Evolutionary conservation across 2,888 invertebrate species (phyloP).

Genomic region (Phoenoteleia sp.): DNA sequence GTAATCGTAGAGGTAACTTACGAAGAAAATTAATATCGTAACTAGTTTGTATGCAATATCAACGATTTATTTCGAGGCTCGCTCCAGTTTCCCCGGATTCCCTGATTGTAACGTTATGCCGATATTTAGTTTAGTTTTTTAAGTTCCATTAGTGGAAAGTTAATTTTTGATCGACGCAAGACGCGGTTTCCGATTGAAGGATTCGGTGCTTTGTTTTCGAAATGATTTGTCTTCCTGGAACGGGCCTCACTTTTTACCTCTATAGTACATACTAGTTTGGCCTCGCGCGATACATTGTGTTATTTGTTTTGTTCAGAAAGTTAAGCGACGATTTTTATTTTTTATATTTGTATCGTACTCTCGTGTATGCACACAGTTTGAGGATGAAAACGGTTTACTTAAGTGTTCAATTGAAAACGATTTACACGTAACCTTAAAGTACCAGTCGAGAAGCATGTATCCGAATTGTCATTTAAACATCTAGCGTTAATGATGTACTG

Average conservation of each 20-base stretch:
- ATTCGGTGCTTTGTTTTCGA: slow-evolving; percentile 4
- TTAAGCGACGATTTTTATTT: slow-evolving; percentile 26
- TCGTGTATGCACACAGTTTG: slow-evolving; percentile 24
- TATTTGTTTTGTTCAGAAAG: slow-evolving; percentile 31
- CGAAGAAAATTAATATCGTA: slow-evolving; percentile 47
- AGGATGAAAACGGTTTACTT: too few species aligned
- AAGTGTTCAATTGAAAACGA: too few species aligned
- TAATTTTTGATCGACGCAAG: background rate
- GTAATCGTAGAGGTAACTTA: slow-evolving; percentile 50
- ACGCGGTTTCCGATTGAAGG: background rate
- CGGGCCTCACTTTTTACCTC: slow-evolving; percentile 33
- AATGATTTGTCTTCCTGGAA: slow-evolving; percentile 28
- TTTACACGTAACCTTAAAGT: slow-evolving; percentile 12
- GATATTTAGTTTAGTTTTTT: background rate
- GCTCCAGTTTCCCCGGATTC: slow-evolving; percentile 12
- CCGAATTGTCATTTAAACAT: slow-evolving; percentile 22
- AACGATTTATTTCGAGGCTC: slow-evolving; percentile 16
- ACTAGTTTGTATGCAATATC: slow-evolving; percentile 61
- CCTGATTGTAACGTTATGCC: background rate
- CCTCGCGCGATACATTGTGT: slow-evolving; percentile 28
- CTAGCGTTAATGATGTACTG: slow-evolving; percentile 12
- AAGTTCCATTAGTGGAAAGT: too few species aligned
- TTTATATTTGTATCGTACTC: slow-evolving; percentile 35
- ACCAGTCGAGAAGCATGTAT: background rate
- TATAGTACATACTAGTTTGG: slow-evolving; percentile 38